Conservation (phyloP, 2,113 vertebrate genomes). For the Miniopterus natalensis region DNA sequence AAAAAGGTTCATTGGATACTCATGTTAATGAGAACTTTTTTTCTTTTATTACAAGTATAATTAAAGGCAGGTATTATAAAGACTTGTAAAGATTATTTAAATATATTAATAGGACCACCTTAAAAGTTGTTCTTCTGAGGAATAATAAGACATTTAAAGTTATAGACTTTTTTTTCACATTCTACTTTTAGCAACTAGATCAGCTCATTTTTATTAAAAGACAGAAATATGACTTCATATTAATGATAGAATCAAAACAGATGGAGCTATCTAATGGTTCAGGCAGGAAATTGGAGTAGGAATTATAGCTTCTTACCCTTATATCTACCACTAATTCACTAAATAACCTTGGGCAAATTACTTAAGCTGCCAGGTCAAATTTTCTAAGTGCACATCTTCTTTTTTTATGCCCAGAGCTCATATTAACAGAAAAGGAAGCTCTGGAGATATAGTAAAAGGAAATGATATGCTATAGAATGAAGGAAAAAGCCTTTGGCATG, state of each 20-base stretch:
- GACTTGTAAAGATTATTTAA: conserved; percentile 32
- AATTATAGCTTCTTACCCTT: conserved; percentile 81
- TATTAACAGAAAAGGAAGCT: conserved; percentile 81
- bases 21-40: conserved; percentile 44
- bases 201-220: conserved; percentile 82
- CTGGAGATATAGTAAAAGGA: conserved; percentile 74
- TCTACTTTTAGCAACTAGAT: conserved; percentile 74
- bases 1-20: conserved; percentile 62
- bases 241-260: conserved; percentile 85
- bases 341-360: conserved; percentile 83
- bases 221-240: conserved; percentile 82
- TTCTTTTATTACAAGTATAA: conserved; percentile 22
- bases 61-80: neutral
- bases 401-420: conserved; percentile 75
- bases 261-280: conserved; percentile 83
- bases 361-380: conserved; percentile 82
- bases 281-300: conserved; percentile 81
- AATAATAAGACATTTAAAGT: conserved; percentile 47
- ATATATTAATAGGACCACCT: neutral
- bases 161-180: conserved; percentile 64
- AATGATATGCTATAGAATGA: conserved; percentile 73
- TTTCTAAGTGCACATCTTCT: conserved; percentile 81
- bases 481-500: conserved; percentile 79
- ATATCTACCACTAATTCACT: conserved; percentile 76
- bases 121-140: conserved; percentile 13